Evolutionary conservation across 2,113 vertebrate genomes (phyloP), one percentile per base, ranked within the genome.

Genomic region (Petrocephalus zakoni): DNA sequence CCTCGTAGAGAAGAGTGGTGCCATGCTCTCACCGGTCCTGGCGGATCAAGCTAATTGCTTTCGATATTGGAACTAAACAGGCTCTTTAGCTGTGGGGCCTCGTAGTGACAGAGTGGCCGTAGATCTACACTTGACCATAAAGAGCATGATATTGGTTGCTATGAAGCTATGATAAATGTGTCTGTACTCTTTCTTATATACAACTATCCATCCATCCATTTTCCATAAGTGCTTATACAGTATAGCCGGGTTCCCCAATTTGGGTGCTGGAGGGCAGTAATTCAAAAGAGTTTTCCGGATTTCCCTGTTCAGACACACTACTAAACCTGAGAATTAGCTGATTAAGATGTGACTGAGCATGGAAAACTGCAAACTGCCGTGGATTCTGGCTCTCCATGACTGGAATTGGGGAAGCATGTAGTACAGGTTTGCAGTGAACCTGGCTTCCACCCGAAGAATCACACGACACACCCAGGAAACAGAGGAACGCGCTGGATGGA

Each of bases 11-110:
- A 22, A 75, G 53, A 89, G 29, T 22, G 55, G 58, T 46, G 25
- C 42, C 51, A 4, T 19, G 86, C 56, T 4, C 25, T 64, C 52
- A 13, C 25, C 83, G 6, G 17, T 78, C 51, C 84, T 53, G 46
- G 19, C 47, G 25, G 64, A 89, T 78, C 56, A 52, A 72, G 81
- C 82, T 86, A 89, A 89, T 89, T 89, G 58, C 88, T 89, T 89
- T 89, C 72, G 47, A 89, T 89, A 86, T 85, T 49, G 29, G 56
- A 85, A 51, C 82, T 89, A 85, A 89, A 89, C 88, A 85, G 81
- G 84, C 58, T 22, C 29, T 85, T 64, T 72, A n/a, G 29, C 58
- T 83, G 52, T 61, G 68, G 11, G 13, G 25, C 51, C 42, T 42
- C 15, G 29, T 49, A 72, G 42, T 61, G n/a, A 51, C 22, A 85